Evolutionary conservation across 2,113 vertebrate genomes (phyloP).

Genomic region (Engraulis encrasicolus): DNA sequence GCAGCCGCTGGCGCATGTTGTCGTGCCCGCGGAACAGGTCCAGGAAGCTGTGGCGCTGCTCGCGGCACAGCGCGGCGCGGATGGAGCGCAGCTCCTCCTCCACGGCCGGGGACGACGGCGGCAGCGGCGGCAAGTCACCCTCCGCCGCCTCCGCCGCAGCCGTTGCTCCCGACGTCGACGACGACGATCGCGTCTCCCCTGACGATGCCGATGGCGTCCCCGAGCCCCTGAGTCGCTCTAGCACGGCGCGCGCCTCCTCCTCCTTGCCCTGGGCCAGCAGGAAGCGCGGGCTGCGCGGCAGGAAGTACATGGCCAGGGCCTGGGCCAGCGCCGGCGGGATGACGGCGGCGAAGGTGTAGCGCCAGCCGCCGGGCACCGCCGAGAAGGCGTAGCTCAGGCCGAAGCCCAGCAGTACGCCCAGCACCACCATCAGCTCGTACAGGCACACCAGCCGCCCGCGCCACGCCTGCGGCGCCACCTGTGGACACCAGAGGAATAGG

Average conservation of each 20-base stretch:
- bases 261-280: slow-evolving; percentile 82
- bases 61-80: slow-evolving; percentile 85
- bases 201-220: slow-evolving; percentile 53
- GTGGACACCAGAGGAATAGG: neutral
- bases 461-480: slow-evolving; percentile 85
- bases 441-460: slow-evolving; percentile 89
- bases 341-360: slow-evolving; percentile 88
- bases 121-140: neutral
- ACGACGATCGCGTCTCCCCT: no score
- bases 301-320: slow-evolving; percentile 81
- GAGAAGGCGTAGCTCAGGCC: slow-evolving; percentile 88
- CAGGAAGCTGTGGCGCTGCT: slow-evolving; percentile 82
- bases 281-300: slow-evolving; percentile 93
- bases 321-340: slow-evolving; percentile 86
- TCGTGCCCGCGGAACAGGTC: slow-evolving; percentile 87
- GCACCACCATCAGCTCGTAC: slow-evolving; percentile 92
- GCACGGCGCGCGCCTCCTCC: slow-evolving; percentile 81
- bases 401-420: slow-evolving; percentile 89
- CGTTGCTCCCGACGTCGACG: slow-evolving; percentile 17
- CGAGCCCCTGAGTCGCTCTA: slow-evolving; percentile 77
- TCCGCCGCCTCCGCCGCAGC: neutral
- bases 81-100: slow-evolving; percentile 83
- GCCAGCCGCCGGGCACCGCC: slow-evolving; percentile 81
- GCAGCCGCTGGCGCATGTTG: slow-evolving; percentile 87
- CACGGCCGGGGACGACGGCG: slow-evolving; percentile 49